Base-by-base conservation (phyloP, 2,113 vertebrate genomes). In the Nothobranchius furzeri region DNA sequence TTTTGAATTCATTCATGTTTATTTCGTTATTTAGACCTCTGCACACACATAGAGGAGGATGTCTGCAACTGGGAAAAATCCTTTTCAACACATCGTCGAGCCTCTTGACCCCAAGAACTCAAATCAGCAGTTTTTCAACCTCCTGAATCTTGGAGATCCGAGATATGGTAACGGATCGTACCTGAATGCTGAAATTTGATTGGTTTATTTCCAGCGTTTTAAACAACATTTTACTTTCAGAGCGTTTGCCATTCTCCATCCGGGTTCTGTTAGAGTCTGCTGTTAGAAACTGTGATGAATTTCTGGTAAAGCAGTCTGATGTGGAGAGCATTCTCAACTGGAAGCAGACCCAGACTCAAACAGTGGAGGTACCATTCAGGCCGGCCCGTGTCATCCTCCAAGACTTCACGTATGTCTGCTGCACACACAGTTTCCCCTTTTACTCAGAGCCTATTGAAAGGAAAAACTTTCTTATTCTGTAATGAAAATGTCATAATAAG, bases 341-440 rank as follows among this genome's bases (percentile, higher is more conserved):
- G 98, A 95, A 94, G 68, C 79, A 92, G 62, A 90, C 93, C 51
- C 96, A 98, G 87, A 91, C 91, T 45, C 87, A 95, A 56, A 94
- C 88, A 25, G 94, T 99, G 72, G 98, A 99, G 91, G 96, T 99
- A 2, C 97, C 97, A 0, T 99, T 99, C 90, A 95, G 92, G 58
- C 97, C 98, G 11, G 95, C 98, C 1, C 95, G 97, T 0, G 97
- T 99, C 82, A 98, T 99, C 83, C 91, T 99, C 14, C 97, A 99
- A 80, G 98, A 99, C 83, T 98, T 98, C 73, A 99, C 98, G 98
- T 99, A 91, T 85, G 96, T 92, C 55, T 13, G 1, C 9, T 10
- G 7, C 40, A 17, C 55, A 12, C 30, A 30, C 30, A 3, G 30
- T 30, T 30, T 30, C 4, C 30, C 30, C 30, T 2, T 30, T 30